Evolutionary conservation across 2,797 vertebrate genomes (phyloP), one percentile per base, ranked within the genome.

Genomic region (Malurus splendens): DNA sequence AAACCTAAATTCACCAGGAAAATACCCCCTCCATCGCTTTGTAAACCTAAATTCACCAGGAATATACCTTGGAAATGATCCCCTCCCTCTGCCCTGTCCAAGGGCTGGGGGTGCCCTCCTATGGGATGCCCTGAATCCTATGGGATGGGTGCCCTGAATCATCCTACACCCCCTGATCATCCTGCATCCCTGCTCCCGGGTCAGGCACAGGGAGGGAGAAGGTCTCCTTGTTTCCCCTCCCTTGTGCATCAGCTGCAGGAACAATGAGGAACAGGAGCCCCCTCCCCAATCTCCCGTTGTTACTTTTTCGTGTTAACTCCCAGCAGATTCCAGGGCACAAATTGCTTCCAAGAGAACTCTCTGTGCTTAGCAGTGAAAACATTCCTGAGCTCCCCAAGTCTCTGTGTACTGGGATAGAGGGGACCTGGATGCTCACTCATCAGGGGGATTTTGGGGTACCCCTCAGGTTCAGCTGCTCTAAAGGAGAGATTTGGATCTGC

Each of bases 101-200:
- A 56, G 78, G 1, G 3, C 12, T 19, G 18, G 25, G 27, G 19
- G 8, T 64, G 20, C 13, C 36, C 48, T 64, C 30, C 64, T 1
- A 0, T 0, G 8, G 45, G n/a, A 62, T 42, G 33, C 18, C 33
- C 47, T 25, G 19, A 47, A 18, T 47, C 33, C 64, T 1, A 0
- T 0, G 8, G 45, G n/a, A 62, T 36, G 52, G 32, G n/a, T 42
- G 33, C 19, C 33, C 47, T 25, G 19, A 41, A 18, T 47, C 33
- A 59, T 54, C 16, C 54, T 22, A 19, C 52, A 39, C 5, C 18
- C 27, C 27, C 7, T 7, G 30, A 6, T 38, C 50, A 27, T 38
- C 67, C 61, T 52, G 36, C 23, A 54, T 18, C 50, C 32, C 42
- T 17, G 32, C 32, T 32, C 32, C 32, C 32, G 7, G 36, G 36